Evolutionary conservation across 2,113 vertebrate species (phyloP).

Genomic region (Pteruthius melanotis): DNA sequence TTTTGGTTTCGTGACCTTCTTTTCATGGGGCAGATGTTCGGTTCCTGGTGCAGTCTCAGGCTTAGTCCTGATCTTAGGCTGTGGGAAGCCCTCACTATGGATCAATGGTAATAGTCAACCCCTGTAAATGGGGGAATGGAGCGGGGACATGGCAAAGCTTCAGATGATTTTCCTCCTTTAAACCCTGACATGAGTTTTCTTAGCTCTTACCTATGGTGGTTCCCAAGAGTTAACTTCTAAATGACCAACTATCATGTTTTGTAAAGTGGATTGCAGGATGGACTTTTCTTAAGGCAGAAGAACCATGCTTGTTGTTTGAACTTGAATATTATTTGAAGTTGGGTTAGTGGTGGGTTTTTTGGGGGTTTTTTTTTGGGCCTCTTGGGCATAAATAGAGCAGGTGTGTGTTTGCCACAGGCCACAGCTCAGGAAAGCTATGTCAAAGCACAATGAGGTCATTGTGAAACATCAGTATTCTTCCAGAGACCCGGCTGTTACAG

Average conservation of each 20-base stretch:
- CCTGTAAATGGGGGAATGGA: background rate
- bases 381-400: conserved; percentile 83
- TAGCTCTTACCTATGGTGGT: background rate
- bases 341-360: too few species aligned
- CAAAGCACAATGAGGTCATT: conserved; percentile 80
- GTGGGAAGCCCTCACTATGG: background rate
- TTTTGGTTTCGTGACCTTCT: background rate
- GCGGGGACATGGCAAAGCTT: background rate
- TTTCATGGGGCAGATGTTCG: background rate
- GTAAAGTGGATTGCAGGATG: conserved; percentile 26
- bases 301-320: conserved; percentile 55
- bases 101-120: background rate
- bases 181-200: background rate
- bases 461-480: conserved; percentile 77
- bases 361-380: conserved; percentile 67
- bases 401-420: conserved; percentile 82
- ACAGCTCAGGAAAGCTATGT: conserved; percentile 73
- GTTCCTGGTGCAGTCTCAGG: background rate
- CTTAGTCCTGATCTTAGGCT: background rate
- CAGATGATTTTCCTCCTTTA: background rate
- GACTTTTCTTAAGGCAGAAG: conserved; percentile 51
- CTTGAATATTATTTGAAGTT: conserved; percentile 78
- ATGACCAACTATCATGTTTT: background rate
- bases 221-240: conserved; percentile 10
- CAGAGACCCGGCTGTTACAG: conserved; percentile 72